Evolutionary conservation across 2,888 invertebrate genomes (phyloP), one percentile per base, ranked within the genome.

Genomic region (Drosophila hamatofila): DNA sequence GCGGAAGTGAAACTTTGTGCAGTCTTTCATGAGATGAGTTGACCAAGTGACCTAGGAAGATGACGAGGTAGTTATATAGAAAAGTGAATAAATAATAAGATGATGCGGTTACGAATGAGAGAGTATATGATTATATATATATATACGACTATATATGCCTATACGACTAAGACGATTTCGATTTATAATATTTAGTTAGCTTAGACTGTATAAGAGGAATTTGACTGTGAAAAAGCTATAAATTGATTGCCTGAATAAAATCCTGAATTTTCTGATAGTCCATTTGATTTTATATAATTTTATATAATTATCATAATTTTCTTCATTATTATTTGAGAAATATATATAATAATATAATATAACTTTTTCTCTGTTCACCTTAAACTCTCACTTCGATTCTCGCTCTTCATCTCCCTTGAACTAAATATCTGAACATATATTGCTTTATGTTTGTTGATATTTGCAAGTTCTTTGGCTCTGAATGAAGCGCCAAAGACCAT

Each of bases 401-500:
- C 35, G 21, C 14, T 23, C 25, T 37, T 21, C 37, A n/a, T 25
- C 37, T 4, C 16, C 21, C 51, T 16, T 35, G 35, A 23, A 35
- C 33, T 52, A 9, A 21, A 52, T 35, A 12, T 39, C 65, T 14
- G 14, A 35, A n/a, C 48, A 49, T 7, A 49, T 12, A 49, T 49
- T 49, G n/a, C 48, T 30, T 30, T 18, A 49, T 21, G 16, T 21
- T 39, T 48, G 8, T 49, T 4, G 2, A 41, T 37, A 39, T 21
- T 68, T 54, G 54, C 8, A 9, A 12, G 33, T 57, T 51, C 42
- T 71, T 61, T 25, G 23, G 41, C 42, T 44, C 30, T 41, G 35
- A 51, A 37, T 18, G 27, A 3, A 44, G 14, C 25, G 35, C 11
- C 23, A 41, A 6, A 39, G 25, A 8, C n/a, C 37, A 62, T 56